These are phyloP conservation scores for Agonopterix subpropinquella DNA, from an alignment of 2,888 invertebrate species.

Conservation along the genomic window DNA sequence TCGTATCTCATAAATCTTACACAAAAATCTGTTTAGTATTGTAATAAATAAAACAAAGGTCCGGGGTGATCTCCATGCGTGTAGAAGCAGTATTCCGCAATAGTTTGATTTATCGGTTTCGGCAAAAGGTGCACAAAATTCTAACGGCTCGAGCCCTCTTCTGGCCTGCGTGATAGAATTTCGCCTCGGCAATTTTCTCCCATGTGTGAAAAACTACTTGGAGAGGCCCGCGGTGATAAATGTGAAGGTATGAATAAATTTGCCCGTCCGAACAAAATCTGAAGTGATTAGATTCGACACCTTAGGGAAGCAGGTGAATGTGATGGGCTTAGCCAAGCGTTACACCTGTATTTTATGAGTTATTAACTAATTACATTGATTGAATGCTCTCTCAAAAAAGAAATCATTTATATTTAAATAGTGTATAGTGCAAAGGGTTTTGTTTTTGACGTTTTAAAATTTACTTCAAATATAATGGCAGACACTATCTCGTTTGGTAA, in stretches of 20 bases:
- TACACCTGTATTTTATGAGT: constrained; percentile 3
- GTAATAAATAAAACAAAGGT: constrained; percentile 64
- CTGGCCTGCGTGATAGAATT: constrained; percentile 58
- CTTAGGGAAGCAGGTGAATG: constrained; percentile 47
- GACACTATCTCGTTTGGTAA: too few species aligned
- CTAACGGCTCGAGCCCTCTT: constrained; percentile 54
- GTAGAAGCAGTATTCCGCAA: constrained; percentile 66
- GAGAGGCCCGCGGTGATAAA: constrained; percentile 59
- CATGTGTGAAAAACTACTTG: constrained; percentile 58
- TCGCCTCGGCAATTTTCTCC: constrained; percentile 57
- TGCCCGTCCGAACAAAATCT: constrained; percentile 52
- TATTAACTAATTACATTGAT: constrained; percentile 4
- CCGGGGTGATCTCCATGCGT: constrained; percentile 59
- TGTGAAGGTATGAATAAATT: constrained; percentile 71
- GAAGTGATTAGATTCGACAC: constrained; percentile 61
- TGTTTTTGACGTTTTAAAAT: too few species aligned
- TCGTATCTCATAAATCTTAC: constrained; percentile 44
- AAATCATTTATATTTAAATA: neutral
- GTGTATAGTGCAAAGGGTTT: too few species aligned
- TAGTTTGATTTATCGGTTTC: constrained; percentile 71
- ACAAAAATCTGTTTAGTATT: constrained; percentile 59
- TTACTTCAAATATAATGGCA: too few species aligned
- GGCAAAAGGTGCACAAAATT: constrained; percentile 67
- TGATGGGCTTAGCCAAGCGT: neutral
- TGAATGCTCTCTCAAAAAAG: neutral